A percentile compares a stretch with the other conserved stretches of the same genome.
phyloP scores from a whole-genome alignment of 2,797 vertebrate species.

The Sparidentex hasta region DNA sequence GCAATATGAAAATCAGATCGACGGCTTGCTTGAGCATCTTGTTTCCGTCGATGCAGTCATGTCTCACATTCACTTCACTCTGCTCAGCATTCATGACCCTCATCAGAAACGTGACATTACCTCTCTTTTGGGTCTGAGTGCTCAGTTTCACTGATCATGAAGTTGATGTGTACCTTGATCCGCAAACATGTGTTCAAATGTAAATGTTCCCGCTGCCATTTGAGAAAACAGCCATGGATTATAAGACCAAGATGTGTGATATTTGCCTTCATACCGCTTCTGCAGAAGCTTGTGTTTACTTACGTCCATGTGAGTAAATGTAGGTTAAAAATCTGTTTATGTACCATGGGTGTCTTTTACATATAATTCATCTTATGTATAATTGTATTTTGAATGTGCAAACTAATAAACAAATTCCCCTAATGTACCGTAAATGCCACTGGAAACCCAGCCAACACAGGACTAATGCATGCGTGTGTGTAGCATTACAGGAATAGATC shows the following conservation, averaged over 20 bases:
- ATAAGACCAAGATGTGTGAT: neutral
- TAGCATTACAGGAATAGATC: slow-evolving; percentile 7
- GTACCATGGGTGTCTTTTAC: neutral
- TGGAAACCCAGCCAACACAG: slow-evolving; percentile 2
- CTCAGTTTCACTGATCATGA: neutral
- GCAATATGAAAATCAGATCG: neutral
- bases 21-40: neutral
- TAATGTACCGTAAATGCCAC: neutral
- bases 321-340: neutral
- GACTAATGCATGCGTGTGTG: neutral
- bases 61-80: neutral
- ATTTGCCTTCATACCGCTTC: neutral
- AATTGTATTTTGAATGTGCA: neutral
- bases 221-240: neutral
- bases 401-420: neutral
- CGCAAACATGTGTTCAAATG: neutral
- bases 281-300: neutral
- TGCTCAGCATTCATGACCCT: neutral
- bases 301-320: neutral
- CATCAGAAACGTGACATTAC: neutral
- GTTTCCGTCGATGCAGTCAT: neutral
- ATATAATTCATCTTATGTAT: neutral
- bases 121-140: neutral
- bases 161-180: neutral
- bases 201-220: neutral